Base-by-base conservation (phyloP, 2,113 vertebrate species). In the Dipodomys ordii region DNA sequence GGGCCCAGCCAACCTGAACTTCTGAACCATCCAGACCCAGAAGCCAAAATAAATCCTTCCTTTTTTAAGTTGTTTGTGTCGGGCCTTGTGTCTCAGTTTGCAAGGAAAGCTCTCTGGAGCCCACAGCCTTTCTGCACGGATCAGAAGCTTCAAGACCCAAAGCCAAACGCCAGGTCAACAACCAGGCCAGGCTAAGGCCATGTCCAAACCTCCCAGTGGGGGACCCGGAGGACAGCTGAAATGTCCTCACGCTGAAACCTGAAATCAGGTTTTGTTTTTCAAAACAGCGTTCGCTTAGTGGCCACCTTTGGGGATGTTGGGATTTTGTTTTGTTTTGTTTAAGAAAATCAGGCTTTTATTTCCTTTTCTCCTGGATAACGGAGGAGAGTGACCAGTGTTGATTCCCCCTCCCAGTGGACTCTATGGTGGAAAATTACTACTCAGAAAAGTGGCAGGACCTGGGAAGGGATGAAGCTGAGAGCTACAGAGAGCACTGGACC, bases 141-240 rank as follows among this genome's bases (percentile, higher is more conserved):
- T 22, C 49, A 28, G 67, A 23, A 35, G 68, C 27, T 71, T 27
- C 3, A 3, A 13, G 11, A n/a, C 20, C 32, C n/a, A 20, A 23
- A 7, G 39, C 46, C 0, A 7, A 35, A 15, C 53, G 68, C 0
- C 4, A 15, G 64, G 68, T 0, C 4, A 28, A 16, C 73, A n/a
- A 57, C 82, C 67, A 6, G 79, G 8, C 35, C 30, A 39, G 67
- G 64, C 39, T 64, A 12, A 25, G 82, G 57, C 82, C 23, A 18
- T 11, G 60, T 44, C 44, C 46, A 44, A 65, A 19, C 25, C 80
- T 16, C 15, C 0, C 9, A 20, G 76, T 22, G 57, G 71, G 2
- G 23, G 15, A 23, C 0, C 0, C 0, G 13, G 13, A 53, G 30
- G 30, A 12, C 18, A 25, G 7, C 13, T 19, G 19, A 49, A 68